Evolutionary conservation across 1,140 invertebrate species (phyloP), one percentile per base, ranked within the genome.

Genomic region (Sinella curviseta): DNA sequence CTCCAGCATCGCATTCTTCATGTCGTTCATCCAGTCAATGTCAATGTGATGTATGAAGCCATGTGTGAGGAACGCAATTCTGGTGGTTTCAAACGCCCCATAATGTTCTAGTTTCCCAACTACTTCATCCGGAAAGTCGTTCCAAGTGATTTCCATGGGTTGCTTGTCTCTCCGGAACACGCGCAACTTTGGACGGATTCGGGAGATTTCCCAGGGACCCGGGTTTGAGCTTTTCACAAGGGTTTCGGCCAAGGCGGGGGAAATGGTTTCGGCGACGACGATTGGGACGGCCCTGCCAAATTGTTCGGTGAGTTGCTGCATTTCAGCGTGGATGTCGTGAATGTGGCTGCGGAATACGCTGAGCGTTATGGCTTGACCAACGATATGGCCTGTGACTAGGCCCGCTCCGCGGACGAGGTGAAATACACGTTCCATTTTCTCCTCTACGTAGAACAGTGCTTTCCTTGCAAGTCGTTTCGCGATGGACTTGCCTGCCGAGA

Each of bases 21-120:
- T 80, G 31, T 80, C 78, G 20, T 26, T 12, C 34, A 80, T 39
- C 78, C 78, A 80, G 74, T 75, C 75, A 4, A 70, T 39, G 35
- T 80, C 78, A 33, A 80, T 80, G 20, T 77, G 54, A 35, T 80
- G 78, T n/a, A 80, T 80, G 30, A 80, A 80, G 16, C 78, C 78
- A 24, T 80, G 78, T 4, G 78, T 80, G 16, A 80, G 31, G 26
- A 80, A 80, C n/a, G 35, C 74, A 12, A 80, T 70, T 1, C 73
- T 67, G 1, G 74, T 80, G 3, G 14, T 33, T 2, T 80, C 78
- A 28, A 80, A 80, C 0, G 65, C 78, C 34, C 78, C 78, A 60
- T 67, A 34, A 31, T 80, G 74, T 17, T 70, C 28, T n/a, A 80
- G 54, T 8, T 39, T 60, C 17, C 75, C 34, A 12, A 76, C 74